These are phyloP conservation scores for Enhydra lutris DNA, from an alignment of 2,113 vertebrate genomes.

Conservation along the genomic window DNA sequence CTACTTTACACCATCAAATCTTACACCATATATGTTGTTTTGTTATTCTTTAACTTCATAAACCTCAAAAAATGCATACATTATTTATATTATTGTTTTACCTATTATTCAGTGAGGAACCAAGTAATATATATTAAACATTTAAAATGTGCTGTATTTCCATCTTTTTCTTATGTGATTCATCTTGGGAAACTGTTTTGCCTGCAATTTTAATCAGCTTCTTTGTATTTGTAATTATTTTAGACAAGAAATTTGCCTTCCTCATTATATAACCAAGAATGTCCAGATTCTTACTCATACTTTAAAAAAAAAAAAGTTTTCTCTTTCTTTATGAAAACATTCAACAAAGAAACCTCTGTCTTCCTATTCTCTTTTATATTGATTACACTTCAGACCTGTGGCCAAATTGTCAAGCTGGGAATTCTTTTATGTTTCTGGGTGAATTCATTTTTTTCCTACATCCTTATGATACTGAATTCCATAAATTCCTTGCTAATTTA, in stretches of 20 bases:
- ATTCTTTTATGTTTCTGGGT: not conserved
- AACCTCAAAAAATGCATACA: not conserved
- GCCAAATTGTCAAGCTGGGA: not conserved
- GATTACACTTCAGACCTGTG: not conserved
- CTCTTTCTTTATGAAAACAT: not conserved
- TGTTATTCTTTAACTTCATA: not conserved
- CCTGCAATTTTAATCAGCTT: not conserved
- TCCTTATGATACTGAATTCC: not conserved
- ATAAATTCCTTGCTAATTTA: not conserved
- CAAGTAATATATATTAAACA: not conserved
- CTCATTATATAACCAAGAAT: not conserved
- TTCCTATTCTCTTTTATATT: slow-evolving; percentile 17
- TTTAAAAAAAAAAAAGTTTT: not conserved
- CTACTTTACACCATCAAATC: not conserved
- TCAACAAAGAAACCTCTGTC: not conserved
- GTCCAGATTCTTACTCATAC: not conserved
- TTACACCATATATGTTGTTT: not conserved
- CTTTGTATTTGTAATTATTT: not conserved
- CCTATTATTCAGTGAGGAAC: not conserved
- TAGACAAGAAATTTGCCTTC: not conserved
- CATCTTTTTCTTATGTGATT: not conserved
- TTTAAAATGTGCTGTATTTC: not conserved
- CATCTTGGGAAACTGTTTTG: not conserved
- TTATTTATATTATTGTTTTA: not conserved
- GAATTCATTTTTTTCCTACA: not conserved